Percentiles rank a stretch among this genome's conserved stretches.
Conservation (phyloP, 1,140 invertebrate species). For the Drosophila mojavensis region DNA sequence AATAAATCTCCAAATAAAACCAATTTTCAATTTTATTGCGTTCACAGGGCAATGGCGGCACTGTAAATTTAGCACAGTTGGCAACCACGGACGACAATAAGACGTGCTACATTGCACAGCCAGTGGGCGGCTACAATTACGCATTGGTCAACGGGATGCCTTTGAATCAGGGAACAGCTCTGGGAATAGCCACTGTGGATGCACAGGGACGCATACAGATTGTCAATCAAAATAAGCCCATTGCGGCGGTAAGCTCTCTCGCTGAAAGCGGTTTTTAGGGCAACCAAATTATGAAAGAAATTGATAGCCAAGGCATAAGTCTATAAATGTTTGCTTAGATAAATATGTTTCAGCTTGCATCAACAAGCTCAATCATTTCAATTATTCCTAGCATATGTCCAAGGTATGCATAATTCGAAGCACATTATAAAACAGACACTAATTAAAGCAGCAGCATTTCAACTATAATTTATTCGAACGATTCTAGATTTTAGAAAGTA, state of each 20-base stretch:
- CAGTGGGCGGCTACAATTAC: constrained; percentile 88
- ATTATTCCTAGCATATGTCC: neutral
- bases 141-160: constrained; percentile 88
- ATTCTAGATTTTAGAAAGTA: too few relatives aligned
- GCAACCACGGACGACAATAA: constrained; percentile 87
- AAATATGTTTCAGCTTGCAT: too few relatives aligned
- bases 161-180: constrained; percentile 74
- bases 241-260: constrained; percentile 69
- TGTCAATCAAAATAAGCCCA: constrained; percentile 83
- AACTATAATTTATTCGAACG: too few relatives aligned
- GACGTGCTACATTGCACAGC: constrained; percentile 89
- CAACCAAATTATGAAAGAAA: constrained; percentile 1
- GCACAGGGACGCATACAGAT: constrained; percentile 81
- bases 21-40: neutral
- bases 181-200: constrained; percentile 82
- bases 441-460: too few relatives aligned
- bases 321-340: too few relatives aligned
- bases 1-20: neutral
- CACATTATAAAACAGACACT: too few relatives aligned
- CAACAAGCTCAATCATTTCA: neutral
- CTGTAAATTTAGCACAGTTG: constrained; percentile 88
- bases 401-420: too few relatives aligned
- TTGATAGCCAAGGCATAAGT: neutral
- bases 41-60: constrained; percentile 83
- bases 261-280: neutral